Conservation (phyloP, 2,113 vertebrate species). For the Cyrtonyx montezumae region DNA sequence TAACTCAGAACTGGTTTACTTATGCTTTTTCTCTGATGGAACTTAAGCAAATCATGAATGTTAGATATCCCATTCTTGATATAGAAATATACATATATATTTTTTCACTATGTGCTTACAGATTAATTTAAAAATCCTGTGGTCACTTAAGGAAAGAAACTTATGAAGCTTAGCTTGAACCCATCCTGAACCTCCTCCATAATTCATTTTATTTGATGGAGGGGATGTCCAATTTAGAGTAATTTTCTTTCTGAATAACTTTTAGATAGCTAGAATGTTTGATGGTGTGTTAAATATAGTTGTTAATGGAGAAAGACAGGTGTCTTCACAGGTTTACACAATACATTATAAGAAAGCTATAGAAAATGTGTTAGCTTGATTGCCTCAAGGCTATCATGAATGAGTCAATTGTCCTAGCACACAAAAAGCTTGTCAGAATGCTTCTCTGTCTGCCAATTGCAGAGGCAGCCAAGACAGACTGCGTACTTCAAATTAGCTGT, state of each 20-base stretch:
- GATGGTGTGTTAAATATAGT: neutral
- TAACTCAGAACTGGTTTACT: neutral
- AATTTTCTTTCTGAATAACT: neutral
- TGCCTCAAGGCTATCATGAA: neutral
- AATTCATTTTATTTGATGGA: neutral
- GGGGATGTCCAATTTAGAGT: neutral
- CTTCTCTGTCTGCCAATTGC: neutral
- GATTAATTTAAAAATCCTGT: neutral
- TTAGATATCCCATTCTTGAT: neutral
- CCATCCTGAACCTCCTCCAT: fast-evolving
- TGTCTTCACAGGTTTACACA: neutral
- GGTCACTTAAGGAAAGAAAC: neutral
- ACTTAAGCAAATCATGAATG: neutral
- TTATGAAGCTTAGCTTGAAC: neutral
- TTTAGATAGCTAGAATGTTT: neutral
- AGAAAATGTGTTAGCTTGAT: neutral
- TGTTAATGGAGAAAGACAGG: neutral
- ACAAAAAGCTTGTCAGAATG: neutral
- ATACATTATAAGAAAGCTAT: neutral
- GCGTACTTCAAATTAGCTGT: fast-evolving
- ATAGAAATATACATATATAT: neutral
- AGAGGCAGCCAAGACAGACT: neutral
- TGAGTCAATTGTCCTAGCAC: neutral
- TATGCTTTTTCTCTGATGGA: neutral
- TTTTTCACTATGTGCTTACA: neutral